Conservation (phyloP, 2,888 invertebrate species). For the Acrocyrtus sp. region DNA sequence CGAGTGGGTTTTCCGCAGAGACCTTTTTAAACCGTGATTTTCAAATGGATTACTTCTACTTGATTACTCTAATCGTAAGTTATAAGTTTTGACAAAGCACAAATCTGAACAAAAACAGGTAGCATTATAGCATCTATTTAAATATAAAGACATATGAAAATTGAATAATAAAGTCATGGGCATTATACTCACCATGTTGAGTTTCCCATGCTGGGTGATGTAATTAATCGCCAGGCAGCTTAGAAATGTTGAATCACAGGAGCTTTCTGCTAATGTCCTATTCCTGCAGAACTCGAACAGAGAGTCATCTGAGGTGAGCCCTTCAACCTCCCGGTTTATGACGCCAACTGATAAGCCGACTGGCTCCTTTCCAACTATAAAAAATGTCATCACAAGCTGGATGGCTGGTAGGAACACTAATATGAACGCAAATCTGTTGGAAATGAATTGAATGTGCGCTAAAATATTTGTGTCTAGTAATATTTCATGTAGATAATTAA, state of each 20-base stretch:
- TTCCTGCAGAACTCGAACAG: constrained; percentile 6
- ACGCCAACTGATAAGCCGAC: constrained; percentile 9
- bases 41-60: too few species aligned
- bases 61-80: too few species aligned
- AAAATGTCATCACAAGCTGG: constrained; percentile 41
- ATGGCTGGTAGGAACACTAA: constrained; percentile 34
- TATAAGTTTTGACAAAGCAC: too few species aligned
- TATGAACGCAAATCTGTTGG: constrained; percentile 35
- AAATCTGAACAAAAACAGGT: too few species aligned
- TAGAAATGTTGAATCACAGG: constrained; percentile 21
- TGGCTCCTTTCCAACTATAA: constrained; percentile 30
- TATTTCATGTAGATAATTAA: background rate
- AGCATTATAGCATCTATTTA: background rate
- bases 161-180: too few species aligned
- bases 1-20: too few species aligned
- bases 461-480: background rate
- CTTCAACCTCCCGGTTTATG: constrained; percentile 26
- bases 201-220: constrained; percentile 2
- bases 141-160: too few species aligned
- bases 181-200: constrained; percentile 26
- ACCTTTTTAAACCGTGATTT: too few species aligned
- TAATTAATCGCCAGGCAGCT: constrained; percentile 33
- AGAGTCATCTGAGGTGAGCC: background rate
- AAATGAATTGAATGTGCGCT: background rate
- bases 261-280: constrained; percentile 1